Evolutionary conservation across 2,888 invertebrate species (phyloP), one percentile per base, ranked within the genome.

Genomic region (Lydus trimaculatus): DNA sequence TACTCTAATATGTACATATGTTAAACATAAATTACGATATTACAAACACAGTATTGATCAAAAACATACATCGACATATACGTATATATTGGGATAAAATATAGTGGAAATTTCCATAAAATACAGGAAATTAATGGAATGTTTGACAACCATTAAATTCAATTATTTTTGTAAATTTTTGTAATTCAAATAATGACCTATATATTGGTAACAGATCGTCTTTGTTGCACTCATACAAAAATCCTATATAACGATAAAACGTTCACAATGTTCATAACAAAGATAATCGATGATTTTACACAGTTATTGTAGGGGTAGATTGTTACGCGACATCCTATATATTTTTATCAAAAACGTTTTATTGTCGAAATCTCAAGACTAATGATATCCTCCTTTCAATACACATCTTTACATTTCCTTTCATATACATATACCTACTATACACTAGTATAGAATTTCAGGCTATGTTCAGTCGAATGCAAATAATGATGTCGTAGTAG

Each of bases 401-500:
- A 43, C 43, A 48, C 48, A 3, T 7, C 20, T 48, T 20, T 20
- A 11, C 20, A 48, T 48, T 20, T 20, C 43, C 17, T 48, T 20
- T 48, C 20, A 48, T 48, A 17, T 15, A 39, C 15, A 15, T 52
- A 52, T 20, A 11, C 31, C 33, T 65, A 64, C 64, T 64, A 65
- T 70, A 28, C 4, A 28, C 28, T 3, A 4, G 28, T 28, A 65
- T 48, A 63, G 63, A 67, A 62, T 67, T 67, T 70, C 70, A 25
- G 43, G 64, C 58, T 59, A 64, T 70, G 70, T 65, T 67, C 70
- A 67, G 23, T 70, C 65, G 56, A 52, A 62, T 65, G 70, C 64
- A 67, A 70, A 67, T 70, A 70, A 70, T 70, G 67, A 70, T 67
- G 67, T 70, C 67, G 70, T 63, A 64, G 67, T 67, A 64, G 67